These are phyloP conservation scores for Gerris buenoi DNA, from an alignment of 1,140 invertebrate species.

Conservation along the genomic window DNA sequence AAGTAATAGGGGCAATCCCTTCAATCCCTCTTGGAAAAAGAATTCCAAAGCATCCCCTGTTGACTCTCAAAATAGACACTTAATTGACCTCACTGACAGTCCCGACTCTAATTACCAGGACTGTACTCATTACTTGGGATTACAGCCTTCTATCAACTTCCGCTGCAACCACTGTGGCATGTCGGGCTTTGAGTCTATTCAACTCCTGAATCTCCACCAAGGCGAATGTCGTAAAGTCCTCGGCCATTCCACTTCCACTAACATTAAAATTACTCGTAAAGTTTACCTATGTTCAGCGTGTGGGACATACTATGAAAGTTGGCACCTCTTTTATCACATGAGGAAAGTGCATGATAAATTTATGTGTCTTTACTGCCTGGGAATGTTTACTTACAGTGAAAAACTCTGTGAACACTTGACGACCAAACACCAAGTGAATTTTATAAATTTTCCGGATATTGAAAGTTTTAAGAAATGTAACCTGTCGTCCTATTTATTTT, in stretches of 20 bases:
- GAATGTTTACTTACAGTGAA: slow-evolving; percentile 60
- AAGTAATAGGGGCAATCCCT: slow-evolving; percentile 11
- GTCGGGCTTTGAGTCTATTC: slow-evolving; percentile 40
- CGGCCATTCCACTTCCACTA: slow-evolving; percentile 28
- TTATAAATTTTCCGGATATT: slow-evolving; percentile 41
- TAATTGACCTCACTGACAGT: slow-evolving; percentile 14
- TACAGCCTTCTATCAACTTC: slow-evolving; percentile 48
- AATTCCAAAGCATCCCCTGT: background rate
- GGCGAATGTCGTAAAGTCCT: slow-evolving; percentile 35
- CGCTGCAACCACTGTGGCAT: slow-evolving; percentile 46
- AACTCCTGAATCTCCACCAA: slow-evolving; percentile 43
- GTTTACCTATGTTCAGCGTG: slow-evolving; percentile 62
- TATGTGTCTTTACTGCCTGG: slow-evolving; percentile 61
- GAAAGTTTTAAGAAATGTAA: slow-evolving; percentile 46
- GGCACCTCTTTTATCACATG: slow-evolving; percentile 69
- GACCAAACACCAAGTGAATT: slow-evolving; percentile 54
- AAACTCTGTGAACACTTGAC: slow-evolving; percentile 54
- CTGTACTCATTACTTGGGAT: slow-evolving; percentile 53
- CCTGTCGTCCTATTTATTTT: slow-evolving; percentile 49
- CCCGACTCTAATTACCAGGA: slow-evolving; percentile 30
- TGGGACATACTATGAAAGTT: slow-evolving; percentile 63
- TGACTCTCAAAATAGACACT: background rate
- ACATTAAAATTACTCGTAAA: slow-evolving; percentile 49
- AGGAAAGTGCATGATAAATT: slow-evolving; percentile 55
- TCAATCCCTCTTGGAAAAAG: slow-evolving; percentile 11